Base-by-base conservation (phyloP, 2,888 invertebrate species). In the Synergus umbraculus region DNA sequence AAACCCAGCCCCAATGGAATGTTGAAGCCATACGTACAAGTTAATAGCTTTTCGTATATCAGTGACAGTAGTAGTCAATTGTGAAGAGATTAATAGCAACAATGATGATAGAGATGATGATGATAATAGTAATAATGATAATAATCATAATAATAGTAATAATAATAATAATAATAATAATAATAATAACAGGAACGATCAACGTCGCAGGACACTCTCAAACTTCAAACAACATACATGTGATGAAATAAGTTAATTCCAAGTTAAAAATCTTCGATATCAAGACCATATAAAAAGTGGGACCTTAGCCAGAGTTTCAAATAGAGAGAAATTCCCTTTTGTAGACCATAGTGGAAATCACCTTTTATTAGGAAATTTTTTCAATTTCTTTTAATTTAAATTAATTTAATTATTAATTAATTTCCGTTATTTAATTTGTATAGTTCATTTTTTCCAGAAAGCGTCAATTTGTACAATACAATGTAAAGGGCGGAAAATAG, bases 21-120 rank as follows among this genome's bases (percentile, higher is more conserved):
- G 79, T 86, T 81, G 85, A 73, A 88, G 87, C 85, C 85, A 87
- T 86, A 87, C 85, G 85, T 86, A 88, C 84, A 87, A 86, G 83
- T 87, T 88, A 88, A 86, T 84, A 88, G 82, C 86, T 84, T 84
- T 83, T 84, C 83, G 80, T 85, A 85, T 85, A 87, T 87, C 82
- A 85, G 82, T 87, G 86, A 88, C 83, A 84, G 84, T 87, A 84
- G 77, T 86, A 86, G 83, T 76, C 64, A 58, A 66, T 66, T 43
- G 66, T 66, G 66, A 66, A 66, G 41, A 44, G 43, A n/a, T 44
- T 66, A 84, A 87, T 82, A 85, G 81, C 85, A 86, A 87, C 83
- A 86, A 86, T 83, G 86, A 85, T 84, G 80, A 82, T 87, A 88
- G 85, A 84, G 85, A 85, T 82, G 83, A 86, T 86, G 82, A 83